Base-by-base conservation (phyloP, 2,113 vertebrate genomes). In the Cygnus atratus region DNA sequence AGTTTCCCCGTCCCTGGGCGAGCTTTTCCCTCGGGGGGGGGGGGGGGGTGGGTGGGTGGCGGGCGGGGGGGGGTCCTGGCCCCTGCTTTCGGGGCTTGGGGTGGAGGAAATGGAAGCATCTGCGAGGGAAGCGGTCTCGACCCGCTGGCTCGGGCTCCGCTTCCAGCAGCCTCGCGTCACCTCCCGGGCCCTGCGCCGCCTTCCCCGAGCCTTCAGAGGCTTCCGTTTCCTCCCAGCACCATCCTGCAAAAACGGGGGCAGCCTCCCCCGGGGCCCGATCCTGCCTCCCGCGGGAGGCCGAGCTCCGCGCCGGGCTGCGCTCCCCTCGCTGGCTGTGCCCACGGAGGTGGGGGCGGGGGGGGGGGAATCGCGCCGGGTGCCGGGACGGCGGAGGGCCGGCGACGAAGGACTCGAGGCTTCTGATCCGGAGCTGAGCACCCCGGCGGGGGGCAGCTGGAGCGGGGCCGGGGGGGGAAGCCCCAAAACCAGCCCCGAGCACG, bases 351-450 rank as follows among this genome's bases (percentile, higher is more conserved):
- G 39, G 39, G 39, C 10, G 39, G 39, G 39, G 39, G 39, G 39
- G 39, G 39, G 39, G 35, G 35, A 37, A 39, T 43, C 18, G 71
- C 58, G 52, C 41, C 10, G 11, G 85, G 62, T 21, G 75, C 91
- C 2, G 91, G 68, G 89, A 88, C 96, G 89, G 75, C 62, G 76
- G 79, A 75, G 62, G 48, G 65, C 70, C 87, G 91, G 18, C 28
- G 19, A 29, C 35, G 14, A 11, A 28, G 76, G 70, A 54, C 8
- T 11, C 9, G 0, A 5, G 48, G 58, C 71, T 84, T 39, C 71
- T n/a, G 15, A 35, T 41, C 59, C 13, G 22, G 55, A 35, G 41
- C 43, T 3, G 24, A 35, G 44, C 48, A 21, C 41, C 70, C 12
- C 39, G 3, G 41, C 33, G 0, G 0, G 18, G 35, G 48, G 50